Evolutionary conservation across 2,888 invertebrate genomes (phyloP).

Genomic region (Hemistola chrysoprasaria): DNA sequence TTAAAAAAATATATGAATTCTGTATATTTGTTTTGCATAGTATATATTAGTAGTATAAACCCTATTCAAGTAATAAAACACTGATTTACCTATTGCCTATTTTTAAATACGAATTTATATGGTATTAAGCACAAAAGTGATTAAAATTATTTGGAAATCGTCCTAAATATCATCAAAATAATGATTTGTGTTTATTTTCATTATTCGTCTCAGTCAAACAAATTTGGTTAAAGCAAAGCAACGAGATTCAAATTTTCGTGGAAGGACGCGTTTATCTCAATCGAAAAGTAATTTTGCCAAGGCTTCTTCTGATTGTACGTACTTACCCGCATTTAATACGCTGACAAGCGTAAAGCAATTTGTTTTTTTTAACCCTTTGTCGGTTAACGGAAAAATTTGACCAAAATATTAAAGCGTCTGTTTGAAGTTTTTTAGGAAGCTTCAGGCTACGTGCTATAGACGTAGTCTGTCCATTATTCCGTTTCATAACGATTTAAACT

Average conservation of each 20-base stretch:
- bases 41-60: no score
- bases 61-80: no score
- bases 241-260: slow-evolving; percentile 24
- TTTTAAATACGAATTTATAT: no score
- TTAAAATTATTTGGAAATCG: no score
- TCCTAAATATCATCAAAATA: background rate
- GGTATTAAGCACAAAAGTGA: no score
- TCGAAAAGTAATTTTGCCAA: slow-evolving; percentile 36
- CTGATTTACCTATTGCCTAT: no score
- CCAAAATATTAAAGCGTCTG: background rate
- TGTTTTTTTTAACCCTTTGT: slow-evolving; percentile 33
- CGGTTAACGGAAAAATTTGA: background rate
- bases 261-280: slow-evolving; percentile 36
- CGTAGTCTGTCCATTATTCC: no score
- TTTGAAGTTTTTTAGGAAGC: no score
- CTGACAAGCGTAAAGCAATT: slow-evolving; percentile 35
- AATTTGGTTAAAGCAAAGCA: slow-evolving; percentile 16
- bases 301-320: slow-evolving; percentile 30
- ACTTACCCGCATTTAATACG: slow-evolving; percentile 29
- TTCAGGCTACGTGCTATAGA: no score
- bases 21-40: no score
- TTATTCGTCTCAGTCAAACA: slow-evolving; percentile 12
- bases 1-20: no score
- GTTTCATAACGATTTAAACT: slow-evolving; percentile 3
- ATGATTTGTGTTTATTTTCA: slow-evolving; percentile 7